Evolutionary conservation across 2,888 invertebrate genomes (phyloP), one percentile per base, ranked within the genome.

Genomic region (Pedicia rivosa): DNA sequence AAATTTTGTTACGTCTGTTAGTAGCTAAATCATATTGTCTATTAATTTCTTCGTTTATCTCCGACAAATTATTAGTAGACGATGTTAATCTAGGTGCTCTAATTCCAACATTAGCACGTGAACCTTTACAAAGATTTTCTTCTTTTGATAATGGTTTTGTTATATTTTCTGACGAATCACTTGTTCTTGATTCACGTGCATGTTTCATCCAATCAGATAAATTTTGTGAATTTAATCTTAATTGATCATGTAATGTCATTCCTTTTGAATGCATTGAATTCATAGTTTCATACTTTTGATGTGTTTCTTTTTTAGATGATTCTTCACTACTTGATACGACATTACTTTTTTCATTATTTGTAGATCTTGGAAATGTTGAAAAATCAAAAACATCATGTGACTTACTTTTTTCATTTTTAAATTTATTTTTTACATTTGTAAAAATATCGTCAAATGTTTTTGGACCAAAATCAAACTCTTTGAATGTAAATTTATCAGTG

Each of bases 161-260:
- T 1, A 60, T 56, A 31, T 60, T 61, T 40, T 60, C 61, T 8
- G 59, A 58, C 9, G 56, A 53, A 13, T 56, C 48, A 43, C 50
- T 52, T 36, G 50, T n/a, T 42, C 50, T 52, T 35, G 50, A 53
- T 28, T 49, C 47, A 19, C 59, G 50, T 4, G 57, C 59, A 29
- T 62, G 49, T 35, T 54, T 47, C 43, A 64, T 48, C 64, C 64
- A 65, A 44, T 65, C 64, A 27, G 52, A 48, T 20, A 65, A 49
- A 43, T 59, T 53, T 44, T 51, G 53, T 3, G 61, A 61, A 39
- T 55, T 53, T 27, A 62, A 44, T 15, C 40, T 52, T 46, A 50
- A 47, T 30, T 48, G 45, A 12, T 32, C 32, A 3, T 32, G 32
- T 14, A 20, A 20, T 9, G 32, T 20, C 1, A 20, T n/a, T n/a